Conservation (phyloP, 2,797 vertebrate species). For the Notolabrus celidotus region DNA sequence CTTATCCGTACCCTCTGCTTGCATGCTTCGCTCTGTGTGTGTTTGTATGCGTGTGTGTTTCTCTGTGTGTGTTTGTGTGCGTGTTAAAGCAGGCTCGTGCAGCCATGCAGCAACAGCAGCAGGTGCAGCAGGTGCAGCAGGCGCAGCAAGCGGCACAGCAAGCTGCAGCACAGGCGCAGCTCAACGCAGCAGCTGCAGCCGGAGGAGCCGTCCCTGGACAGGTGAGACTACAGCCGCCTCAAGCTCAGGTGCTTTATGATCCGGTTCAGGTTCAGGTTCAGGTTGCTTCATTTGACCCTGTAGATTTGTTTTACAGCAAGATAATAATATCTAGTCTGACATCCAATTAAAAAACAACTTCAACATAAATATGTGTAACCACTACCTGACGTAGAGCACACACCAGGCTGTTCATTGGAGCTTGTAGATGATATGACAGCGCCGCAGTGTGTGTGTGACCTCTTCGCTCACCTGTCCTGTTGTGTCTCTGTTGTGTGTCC, state of each 20-base stretch:
- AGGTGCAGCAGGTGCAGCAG: constrained; percentile 78
- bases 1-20: constrained; percentile 29
- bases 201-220: constrained; percentile 74
- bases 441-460: constrained; percentile 10
- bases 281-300: no score
- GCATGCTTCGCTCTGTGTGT: constrained; percentile 38
- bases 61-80: constrained; percentile 37
- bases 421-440: no score
- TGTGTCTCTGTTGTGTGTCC: constrained; percentile 10
- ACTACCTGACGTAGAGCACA: background rate
- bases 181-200: constrained; percentile 57
- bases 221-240: constrained; percentile 85
- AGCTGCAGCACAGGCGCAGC: constrained; percentile 86
- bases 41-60: constrained; percentile 34
- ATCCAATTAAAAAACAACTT: no score
- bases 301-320: no score
- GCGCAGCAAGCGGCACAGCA: constrained; percentile 62
- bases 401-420: background rate
- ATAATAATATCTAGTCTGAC: no score
- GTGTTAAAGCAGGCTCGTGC: constrained; percentile 87
- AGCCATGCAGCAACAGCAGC: constrained; percentile 82
- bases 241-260: background rate
- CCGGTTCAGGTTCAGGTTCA: no score
- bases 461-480: constrained; percentile 19
- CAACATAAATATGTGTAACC: background rate